phyloP scores from a whole-genome alignment of 2,888 invertebrate genomes.

The Eupithecia tripunctaria region DNA sequence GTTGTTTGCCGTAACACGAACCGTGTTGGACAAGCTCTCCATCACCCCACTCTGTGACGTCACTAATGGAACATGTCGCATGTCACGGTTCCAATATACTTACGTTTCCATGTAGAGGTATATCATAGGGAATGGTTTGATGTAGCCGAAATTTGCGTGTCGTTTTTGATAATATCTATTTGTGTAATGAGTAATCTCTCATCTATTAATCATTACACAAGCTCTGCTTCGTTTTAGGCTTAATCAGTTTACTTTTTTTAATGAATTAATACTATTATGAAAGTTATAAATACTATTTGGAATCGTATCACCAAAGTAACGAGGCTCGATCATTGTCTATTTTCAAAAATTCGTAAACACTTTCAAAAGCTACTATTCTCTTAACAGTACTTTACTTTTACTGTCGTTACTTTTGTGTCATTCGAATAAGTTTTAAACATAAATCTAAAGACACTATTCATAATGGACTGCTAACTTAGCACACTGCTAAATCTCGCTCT shows the following conservation, averaged over 20 bases:
- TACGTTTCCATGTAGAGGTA: background rate
- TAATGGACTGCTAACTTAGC: too few relatives aligned
- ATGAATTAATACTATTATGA: too few relatives aligned
- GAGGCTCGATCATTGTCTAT: background rate
- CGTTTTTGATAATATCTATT: background rate
- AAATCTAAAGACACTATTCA: background rate
- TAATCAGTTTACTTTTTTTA: too few relatives aligned
- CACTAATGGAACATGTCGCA: constrained; percentile 18
- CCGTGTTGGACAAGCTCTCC: constrained; percentile 40
- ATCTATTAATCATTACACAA: too few relatives aligned
- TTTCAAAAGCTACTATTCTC: background rate
- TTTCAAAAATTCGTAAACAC: too few relatives aligned
- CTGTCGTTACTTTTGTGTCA: background rate
- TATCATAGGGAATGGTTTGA: background rate
- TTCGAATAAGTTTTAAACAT: background rate
- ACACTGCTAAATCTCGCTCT: too few relatives aligned
- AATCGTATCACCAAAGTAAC: background rate
- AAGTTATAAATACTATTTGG: too few relatives aligned
- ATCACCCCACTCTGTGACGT: constrained; percentile 8
- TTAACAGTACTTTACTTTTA: background rate
- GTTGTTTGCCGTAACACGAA: constrained; percentile 35
- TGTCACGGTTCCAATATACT: constrained; percentile 8
- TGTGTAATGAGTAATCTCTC: too few relatives aligned
- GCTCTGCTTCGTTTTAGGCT: too few relatives aligned
- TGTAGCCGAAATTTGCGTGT: background rate